A percentile compares a stretch with the other conserved stretches of the same genome.
These are phyloP conservation scores for Philaenus spumarius DNA, from an alignment of 1,140 invertebrate genomes.

Conservation along the genomic window DNA sequence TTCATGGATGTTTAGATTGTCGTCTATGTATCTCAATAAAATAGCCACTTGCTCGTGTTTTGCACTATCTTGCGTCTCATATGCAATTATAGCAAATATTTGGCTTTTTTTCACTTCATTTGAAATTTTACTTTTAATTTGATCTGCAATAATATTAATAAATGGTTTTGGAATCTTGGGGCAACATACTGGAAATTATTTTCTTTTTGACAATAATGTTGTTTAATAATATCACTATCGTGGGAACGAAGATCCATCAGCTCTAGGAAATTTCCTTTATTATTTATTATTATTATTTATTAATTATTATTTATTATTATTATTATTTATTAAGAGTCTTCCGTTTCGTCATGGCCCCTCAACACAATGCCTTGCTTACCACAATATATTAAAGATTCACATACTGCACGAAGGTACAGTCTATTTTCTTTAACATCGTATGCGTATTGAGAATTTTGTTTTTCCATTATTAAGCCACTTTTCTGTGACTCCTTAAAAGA, in stretches of 20 bases:
- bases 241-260: not conserved
- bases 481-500: not conserved
- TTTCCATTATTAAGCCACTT: constrained; percentile 2
- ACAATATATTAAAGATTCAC: constrained; percentile 10
- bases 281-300: too few species aligned
- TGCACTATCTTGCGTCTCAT: constrained; percentile 15
- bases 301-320: too few species aligned
- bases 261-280: constrained; percentile 8
- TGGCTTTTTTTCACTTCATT: constrained; percentile 11
- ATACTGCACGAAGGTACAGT: not conserved
- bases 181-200: constrained; percentile 6
- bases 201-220: not conserved
- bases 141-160: not conserved
- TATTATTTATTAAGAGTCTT: too few species aligned
- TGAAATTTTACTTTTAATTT: constrained; percentile 2
- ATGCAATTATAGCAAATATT: constrained; percentile 13
- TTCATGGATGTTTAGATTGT: constrained; percentile 17
- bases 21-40: too few species aligned
- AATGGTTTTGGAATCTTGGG: constrained; percentile 4
- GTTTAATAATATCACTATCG: constrained; percentile 1
- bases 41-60: constrained; percentile 14
- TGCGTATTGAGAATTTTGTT: not conserved
- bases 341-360: constrained; percentile 6
- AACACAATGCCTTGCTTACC: constrained; percentile 9
- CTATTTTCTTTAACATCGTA: constrained; percentile 1